A percentile compares a stretch with the other conserved stretches of the same genome.
Conservation (phyloP, 2,113 vertebrate genomes). For the Caranx ignobilis region DNA sequence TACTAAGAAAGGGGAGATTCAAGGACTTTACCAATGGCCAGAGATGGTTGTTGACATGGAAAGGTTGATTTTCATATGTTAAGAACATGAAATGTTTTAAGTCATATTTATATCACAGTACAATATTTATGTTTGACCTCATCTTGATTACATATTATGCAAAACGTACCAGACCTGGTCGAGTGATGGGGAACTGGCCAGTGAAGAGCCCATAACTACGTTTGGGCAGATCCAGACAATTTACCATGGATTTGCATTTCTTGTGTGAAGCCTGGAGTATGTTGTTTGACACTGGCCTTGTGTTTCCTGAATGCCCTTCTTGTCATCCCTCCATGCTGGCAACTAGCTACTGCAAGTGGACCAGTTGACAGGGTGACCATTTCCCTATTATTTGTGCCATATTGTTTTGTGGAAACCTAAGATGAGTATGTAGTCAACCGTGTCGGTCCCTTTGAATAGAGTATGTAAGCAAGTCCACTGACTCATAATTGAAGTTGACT, state of each 20-base stretch:
- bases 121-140: too few relatives aligned
- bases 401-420: neutral
- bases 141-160: too few relatives aligned
- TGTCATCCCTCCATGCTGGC: too few relatives aligned
- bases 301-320: too few relatives aligned
- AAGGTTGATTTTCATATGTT: slow-evolving; percentile 48
- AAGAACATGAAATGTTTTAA: slow-evolving; percentile 1
- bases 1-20: slow-evolving; percentile 38
- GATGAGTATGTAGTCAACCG: neutral
- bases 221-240: neutral
- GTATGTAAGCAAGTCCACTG: neutral
- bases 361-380: neutral
- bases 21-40: slow-evolving; percentile 32
- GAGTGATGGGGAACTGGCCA: too few relatives aligned
- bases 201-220: too few relatives aligned
- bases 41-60: slow-evolving; percentile 26
- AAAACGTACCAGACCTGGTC: too few relatives aligned
- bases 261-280: too few relatives aligned
- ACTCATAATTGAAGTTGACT: too few relatives aligned
- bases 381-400: neutral
- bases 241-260: too few relatives aligned
- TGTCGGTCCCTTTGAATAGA: neutral
- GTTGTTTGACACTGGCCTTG: too few relatives aligned
- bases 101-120: too few relatives aligned
- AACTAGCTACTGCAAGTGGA: neutral